These are phyloP conservation scores for Eristalis arbustorum DNA, from an alignment of 2,888 invertebrate genomes.

Conservation along the genomic window DNA sequence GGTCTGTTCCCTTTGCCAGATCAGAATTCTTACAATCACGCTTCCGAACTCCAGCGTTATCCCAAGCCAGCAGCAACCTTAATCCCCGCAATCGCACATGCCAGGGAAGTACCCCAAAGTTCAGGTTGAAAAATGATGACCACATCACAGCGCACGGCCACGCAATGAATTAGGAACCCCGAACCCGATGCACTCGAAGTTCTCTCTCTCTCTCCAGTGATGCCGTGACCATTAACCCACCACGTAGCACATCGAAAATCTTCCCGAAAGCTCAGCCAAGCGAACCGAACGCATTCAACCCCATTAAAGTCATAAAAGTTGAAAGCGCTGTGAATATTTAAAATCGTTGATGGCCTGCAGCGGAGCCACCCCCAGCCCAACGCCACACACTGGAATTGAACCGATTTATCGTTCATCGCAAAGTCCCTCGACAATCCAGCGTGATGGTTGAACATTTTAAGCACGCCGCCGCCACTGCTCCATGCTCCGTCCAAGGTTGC, in stretches of 20 bases:
- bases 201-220: slow-evolving; percentile 18
- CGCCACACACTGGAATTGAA: slow-evolving; percentile 13
- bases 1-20: too few relatives aligned
- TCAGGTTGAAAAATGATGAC: not conserved
- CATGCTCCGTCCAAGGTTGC: slow-evolving; percentile 14
- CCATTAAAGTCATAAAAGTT: slow-evolving; percentile 68
- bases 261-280: not conserved
- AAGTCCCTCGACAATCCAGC: slow-evolving; percentile 59
- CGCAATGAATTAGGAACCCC: slow-evolving; percentile 28
- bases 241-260: slow-evolving; percentile 25
- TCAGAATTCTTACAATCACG: too few relatives aligned
- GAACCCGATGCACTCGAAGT: slow-evolving; percentile 31
- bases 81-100: not conserved
- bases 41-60: not conserved
- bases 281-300: slow-evolving; percentile 57
- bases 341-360: slow-evolving; percentile 35
- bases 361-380: not conserved
- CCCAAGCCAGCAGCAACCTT: not conserved
- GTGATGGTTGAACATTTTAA: slow-evolving; percentile 60
- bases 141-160: slow-evolving; percentile 16
- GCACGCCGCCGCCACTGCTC: slow-evolving; percentile 54
- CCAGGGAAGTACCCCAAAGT: not conserved
- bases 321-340: slow-evolving; percentile 68
- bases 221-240: slow-evolving; percentile 19
- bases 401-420: slow-evolving; percentile 61